Percentiles rank a stretch among this genome's conserved stretches.
Evolutionary conservation across 1,140 invertebrate genomes (phyloP).

Genomic region (Cotesia typhae): DNA sequence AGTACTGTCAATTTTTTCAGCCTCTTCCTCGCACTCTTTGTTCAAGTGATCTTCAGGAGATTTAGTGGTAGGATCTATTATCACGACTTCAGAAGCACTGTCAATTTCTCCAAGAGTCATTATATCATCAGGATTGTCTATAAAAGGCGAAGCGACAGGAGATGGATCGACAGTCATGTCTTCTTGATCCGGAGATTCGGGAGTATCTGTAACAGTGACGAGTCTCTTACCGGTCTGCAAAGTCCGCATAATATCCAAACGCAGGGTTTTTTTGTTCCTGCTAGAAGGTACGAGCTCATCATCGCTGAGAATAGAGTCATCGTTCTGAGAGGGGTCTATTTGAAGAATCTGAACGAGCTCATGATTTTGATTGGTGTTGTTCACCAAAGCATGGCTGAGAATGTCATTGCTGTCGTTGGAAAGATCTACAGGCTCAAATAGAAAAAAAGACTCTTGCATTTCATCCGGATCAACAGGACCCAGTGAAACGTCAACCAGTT

Average conservation of each 20-base stretch:
- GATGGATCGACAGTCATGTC: conserved; percentile 63
- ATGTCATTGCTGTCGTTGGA: conserved; percentile 70
- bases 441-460: conserved; percentile 69
- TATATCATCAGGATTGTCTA: conserved; percentile 57
- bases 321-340: conserved; percentile 57
- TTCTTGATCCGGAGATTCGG: conserved; percentile 68
- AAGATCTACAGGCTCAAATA: conserved; percentile 71
- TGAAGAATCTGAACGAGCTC: conserved; percentile 63
- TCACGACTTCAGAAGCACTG: conserved; percentile 69
- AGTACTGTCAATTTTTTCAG: conserved; percentile 60
- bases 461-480: conserved; percentile 68
- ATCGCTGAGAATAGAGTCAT: conserved; percentile 54
- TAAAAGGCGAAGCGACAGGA: conserved; percentile 54
- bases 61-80: conserved; percentile 69
- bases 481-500: conserved; percentile 66
- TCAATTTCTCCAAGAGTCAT: conserved; percentile 60
- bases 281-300: conserved; percentile 51
- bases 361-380: conserved; percentile 55
- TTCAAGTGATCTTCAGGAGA: conserved; percentile 71
- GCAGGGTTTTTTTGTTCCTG: conserved; percentile 57
- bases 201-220: conserved; percentile 61
- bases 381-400: conserved; percentile 62
- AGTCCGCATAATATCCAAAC: conserved; percentile 55
- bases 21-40: conserved; percentile 71
- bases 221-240: conserved; percentile 54